Evolutionary conservation across 2,888 invertebrate species (phyloP), one percentile per base, ranked within the genome.

Genomic region (Copidosoma aretas): DNA sequence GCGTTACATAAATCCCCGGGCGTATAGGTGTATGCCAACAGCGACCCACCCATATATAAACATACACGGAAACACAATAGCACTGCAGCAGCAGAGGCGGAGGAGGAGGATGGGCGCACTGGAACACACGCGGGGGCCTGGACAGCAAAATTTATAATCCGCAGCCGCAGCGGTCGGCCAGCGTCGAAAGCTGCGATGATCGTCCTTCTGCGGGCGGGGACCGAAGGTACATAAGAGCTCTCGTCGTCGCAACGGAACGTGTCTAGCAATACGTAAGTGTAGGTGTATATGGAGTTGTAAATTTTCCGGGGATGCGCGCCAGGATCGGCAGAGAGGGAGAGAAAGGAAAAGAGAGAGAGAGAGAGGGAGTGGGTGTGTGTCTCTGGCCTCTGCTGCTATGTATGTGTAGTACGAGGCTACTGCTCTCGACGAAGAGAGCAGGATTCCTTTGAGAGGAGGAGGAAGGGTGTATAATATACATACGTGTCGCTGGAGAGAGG

Each of bases 241-340:
- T n/a, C n/a, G n/a, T n/a, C n/a, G n/a, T n/a, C n/a, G n/a, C n/a
- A n/a, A n/a, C n/a, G n/a, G n/a, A n/a, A n/a, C n/a, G n/a, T n/a
- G n/a, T n/a, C n/a, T n/a, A n/a, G n/a, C n/a, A n/a, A n/a, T n/a
- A n/a, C n/a, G n/a, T n/a, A n/a, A n/a, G n/a, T n/a, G n/a, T n/a
- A n/a, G n/a, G n/a, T n/a, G n/a, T n/a, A n/a, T n/a, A n/a, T n/a
- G 52, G 21, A 10, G 60, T 25, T 22, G 60, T 68, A 64, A 64
- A 64, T 64, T 61, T 58, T 43, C 51, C 53, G 57, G 56, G 52
- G 60, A 60, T 15, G 51, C 22, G 64, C 60, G 56, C 43, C 56
- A 53, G 68, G 64, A 61, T 62, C 64, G 60, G 68, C 61, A 53
- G 61, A n/a, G n/a, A n/a, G n/a, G n/a, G n/a, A n/a, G 68, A 52